Percentiles rank a stretch among this genome's conserved stretches.
phyloP scores from a whole-genome alignment of 2,888 invertebrate species.

The Petrolisthes manimaculis region DNA sequence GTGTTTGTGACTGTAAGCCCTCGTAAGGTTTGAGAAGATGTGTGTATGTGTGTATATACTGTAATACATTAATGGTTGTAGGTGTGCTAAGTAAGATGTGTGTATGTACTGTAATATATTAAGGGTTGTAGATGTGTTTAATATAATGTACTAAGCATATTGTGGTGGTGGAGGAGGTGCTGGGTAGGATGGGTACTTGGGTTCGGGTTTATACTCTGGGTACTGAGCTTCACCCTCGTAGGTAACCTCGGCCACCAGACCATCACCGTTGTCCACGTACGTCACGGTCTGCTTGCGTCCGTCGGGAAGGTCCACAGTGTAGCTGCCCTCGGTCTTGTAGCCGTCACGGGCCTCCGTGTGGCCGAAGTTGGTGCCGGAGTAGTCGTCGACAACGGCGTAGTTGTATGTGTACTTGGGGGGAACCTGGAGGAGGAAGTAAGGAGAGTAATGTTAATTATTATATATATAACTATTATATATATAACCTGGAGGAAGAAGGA shows the following conservation, averaged over 20 bases:
- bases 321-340: constrained; percentile 62
- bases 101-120: too few species aligned
- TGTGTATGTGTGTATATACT: too few species aligned
- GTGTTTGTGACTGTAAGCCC: too few species aligned
- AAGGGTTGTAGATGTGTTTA: too few species aligned
- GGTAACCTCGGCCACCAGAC: constrained; percentile 60
- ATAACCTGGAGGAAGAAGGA: not conserved
- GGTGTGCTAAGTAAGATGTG: too few species aligned
- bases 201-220: constrained; percentile 38
- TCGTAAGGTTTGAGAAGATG: too few species aligned
- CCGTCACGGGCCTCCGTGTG: constrained; percentile 45
- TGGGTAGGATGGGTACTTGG: constrained; percentile 9
- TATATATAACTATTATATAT: not conserved
- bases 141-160: too few species aligned
- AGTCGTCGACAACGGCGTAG: constrained; percentile 51
- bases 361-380: constrained; percentile 48
- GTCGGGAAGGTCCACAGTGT: constrained; percentile 64
- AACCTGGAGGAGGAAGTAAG: constrained; percentile 25
- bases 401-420: constrained; percentile 50
- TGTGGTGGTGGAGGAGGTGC: not conserved
- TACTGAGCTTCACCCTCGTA: constrained; percentile 61
- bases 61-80: too few species aligned
- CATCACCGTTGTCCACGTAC: constrained; percentile 63
- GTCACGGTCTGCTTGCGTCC: constrained; percentile 63
- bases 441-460: constrained; percentile 26